A percentile compares a stretch with the other conserved stretches of the same genome.
These are phyloP conservation scores for Nothoprocta pentlandii DNA, from an alignment of 2,113 vertebrate species.

Conservation along the genomic window DNA sequence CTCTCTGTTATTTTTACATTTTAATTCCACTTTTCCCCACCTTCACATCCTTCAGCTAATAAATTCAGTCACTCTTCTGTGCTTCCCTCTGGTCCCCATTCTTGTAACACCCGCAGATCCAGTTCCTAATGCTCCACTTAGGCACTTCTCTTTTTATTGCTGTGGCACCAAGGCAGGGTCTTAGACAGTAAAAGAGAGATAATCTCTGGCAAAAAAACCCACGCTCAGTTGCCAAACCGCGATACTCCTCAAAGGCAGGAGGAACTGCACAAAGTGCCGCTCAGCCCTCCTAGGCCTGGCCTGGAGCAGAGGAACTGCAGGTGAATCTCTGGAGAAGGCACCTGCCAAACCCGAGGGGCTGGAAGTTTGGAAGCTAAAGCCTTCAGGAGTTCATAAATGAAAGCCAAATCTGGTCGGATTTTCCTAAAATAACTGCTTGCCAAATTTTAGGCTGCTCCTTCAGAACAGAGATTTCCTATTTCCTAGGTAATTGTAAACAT, in stretches of 20 bases:
- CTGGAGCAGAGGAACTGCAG: not conserved
- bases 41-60: not conserved
- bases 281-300: not conserved
- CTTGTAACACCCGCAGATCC: not conserved
- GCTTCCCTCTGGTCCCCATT: not conserved
- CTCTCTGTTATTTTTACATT: not conserved
- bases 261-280: not conserved
- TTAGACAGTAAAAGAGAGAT: conserved; percentile 37
- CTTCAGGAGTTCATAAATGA: not conserved
- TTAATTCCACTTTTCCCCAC: not conserved
- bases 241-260: conserved; percentile 6
- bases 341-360: not conserved
- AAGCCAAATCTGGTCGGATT: conserved; percentile 19
- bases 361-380: not conserved
- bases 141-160: conserved; percentile 43
- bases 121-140: conserved; percentile 23
- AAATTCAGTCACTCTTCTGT: not conserved
- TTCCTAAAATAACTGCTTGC: not conserved
- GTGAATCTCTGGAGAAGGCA: not conserved
- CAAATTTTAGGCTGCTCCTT: not conserved
- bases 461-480: conserved; percentile 13
- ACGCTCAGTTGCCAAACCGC: not conserved
- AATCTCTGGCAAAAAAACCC: not conserved
- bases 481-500: conserved; percentile 18
- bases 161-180: conserved; percentile 19